A percentile compares a stretch with the other conserved stretches of the same genome.
phyloP scores from a whole-genome alignment of 2,113 vertebrate genomes.

The Apteryx owenii region DNA sequence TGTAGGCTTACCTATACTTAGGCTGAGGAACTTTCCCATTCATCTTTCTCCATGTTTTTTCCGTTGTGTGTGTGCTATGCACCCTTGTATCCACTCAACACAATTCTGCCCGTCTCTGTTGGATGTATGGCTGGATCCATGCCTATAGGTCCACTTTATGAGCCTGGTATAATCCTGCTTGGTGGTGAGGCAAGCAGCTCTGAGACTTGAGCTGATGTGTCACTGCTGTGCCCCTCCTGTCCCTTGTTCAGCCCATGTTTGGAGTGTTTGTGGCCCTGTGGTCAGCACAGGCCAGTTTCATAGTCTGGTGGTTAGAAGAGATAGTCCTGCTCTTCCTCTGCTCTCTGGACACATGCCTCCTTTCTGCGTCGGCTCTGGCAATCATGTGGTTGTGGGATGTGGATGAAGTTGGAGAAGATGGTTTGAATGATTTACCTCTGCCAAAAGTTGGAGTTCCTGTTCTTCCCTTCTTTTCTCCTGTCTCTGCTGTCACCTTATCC shows the following conservation, averaged over 20 bases:
- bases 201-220: background rate
- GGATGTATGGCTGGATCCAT: background rate
- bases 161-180: background rate
- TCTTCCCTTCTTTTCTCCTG: background rate
- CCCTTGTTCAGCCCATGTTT: background rate
- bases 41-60: background rate
- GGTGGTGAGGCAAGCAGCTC: background rate
- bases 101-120: background rate
- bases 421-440: background rate
- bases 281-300: background rate
- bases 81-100: accelerated
- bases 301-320: background rate
- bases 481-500: background rate
- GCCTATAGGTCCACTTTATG: accelerated
- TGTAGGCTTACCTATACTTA: background rate
- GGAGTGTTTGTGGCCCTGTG: background rate
- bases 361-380: background rate
- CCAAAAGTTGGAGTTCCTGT: constrained; percentile 45
- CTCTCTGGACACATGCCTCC: background rate
- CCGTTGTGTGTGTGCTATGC: accelerated
- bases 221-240: background rate
- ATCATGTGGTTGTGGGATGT: background rate
- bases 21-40: background rate
- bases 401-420: constrained; percentile 31
- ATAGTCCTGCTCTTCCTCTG: background rate